Percentiles rank a stretch among this genome's conserved stretches.
Evolutionary conservation across 2,797 vertebrate species (phyloP).

Genomic region (Triplophysa yarkandensis): DNA sequence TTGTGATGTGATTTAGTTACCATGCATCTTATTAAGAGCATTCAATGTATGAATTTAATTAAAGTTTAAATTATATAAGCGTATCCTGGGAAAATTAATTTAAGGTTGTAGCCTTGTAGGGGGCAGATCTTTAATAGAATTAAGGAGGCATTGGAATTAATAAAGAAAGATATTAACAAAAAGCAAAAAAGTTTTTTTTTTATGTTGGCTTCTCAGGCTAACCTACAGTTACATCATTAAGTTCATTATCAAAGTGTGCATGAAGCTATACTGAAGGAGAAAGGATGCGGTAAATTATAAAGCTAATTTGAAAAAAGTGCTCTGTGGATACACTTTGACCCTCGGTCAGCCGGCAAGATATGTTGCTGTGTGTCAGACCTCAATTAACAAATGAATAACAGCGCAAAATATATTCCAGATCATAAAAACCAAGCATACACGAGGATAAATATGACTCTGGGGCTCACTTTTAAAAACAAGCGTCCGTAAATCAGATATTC

Average conservation of each 20-base stretch:
- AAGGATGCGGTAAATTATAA: slow-evolving; percentile 37
- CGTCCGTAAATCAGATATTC: slow-evolving; percentile 59
- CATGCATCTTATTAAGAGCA: neutral
- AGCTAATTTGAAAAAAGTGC: slow-evolving; percentile 54
- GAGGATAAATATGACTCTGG: slow-evolving; percentile 55
- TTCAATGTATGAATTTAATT: neutral
- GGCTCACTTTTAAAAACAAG: slow-evolving; percentile 30
- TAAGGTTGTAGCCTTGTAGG: neutral
- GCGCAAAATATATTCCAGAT: slow-evolving; percentile 42
- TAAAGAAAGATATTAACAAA: slow-evolving; percentile 6
- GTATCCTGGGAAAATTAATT: neutral
- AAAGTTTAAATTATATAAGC: neutral
- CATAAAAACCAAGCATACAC: slow-evolving; percentile 58
- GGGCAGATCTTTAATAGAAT: slow-evolving; percentile 5
- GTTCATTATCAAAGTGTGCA: slow-evolving; percentile 23
- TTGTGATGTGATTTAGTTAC: neutral
- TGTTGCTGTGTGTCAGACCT: slow-evolving; percentile 54
- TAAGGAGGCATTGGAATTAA: neutral
- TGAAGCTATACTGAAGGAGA: slow-evolving; percentile 5
- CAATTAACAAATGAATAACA: slow-evolving; percentile 60
- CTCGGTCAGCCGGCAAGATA: slow-evolving; percentile 32
- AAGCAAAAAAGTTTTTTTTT: neutral
- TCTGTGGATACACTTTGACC: slow-evolving; percentile 42
- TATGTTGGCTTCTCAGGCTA: neutral
- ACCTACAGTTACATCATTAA: neutral